phyloP scores from a whole-genome alignment of 2,113 vertebrate genomes.

The Chaetodon auriga region DNA sequence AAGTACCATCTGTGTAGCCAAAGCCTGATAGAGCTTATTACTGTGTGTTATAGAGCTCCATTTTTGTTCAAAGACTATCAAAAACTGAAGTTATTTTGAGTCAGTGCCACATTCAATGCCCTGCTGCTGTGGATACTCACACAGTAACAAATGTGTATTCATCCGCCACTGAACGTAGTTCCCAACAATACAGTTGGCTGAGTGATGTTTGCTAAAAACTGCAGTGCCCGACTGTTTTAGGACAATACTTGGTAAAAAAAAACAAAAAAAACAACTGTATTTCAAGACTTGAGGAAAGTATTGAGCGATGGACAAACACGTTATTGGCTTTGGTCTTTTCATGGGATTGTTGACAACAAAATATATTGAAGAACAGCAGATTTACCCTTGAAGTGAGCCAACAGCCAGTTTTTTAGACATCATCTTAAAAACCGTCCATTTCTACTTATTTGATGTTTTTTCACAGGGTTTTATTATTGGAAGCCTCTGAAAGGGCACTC shows the following conservation, averaged over 20 bases:
- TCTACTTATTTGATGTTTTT: neutral
- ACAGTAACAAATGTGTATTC: neutral
- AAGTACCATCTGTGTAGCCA: neutral
- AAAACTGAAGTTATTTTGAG: neutral
- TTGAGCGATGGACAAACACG: neutral
- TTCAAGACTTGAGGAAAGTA: neutral
- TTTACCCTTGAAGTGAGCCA: constrained; percentile 2
- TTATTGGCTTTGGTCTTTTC: constrained; percentile 5
- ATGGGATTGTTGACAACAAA: neutral
- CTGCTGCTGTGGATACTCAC: neutral
- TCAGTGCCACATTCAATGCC: neutral
- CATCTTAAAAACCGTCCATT: neutral
- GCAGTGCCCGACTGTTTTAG: neutral
- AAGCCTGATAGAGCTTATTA: neutral
- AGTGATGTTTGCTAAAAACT: neutral
- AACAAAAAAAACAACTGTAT: neutral
- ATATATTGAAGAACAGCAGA: neutral
- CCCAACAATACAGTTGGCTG: neutral
- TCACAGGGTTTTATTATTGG: neutral
- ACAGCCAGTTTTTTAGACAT: neutral
- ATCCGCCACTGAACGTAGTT: neutral
- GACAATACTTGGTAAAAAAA: neutral
- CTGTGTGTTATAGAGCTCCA: neutral
- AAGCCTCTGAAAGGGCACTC: neutral
- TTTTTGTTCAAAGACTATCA: too few relatives aligned